Base-by-base conservation (phyloP, 2,888 invertebrate genomes). In the Athripsodes cinereus region DNA sequence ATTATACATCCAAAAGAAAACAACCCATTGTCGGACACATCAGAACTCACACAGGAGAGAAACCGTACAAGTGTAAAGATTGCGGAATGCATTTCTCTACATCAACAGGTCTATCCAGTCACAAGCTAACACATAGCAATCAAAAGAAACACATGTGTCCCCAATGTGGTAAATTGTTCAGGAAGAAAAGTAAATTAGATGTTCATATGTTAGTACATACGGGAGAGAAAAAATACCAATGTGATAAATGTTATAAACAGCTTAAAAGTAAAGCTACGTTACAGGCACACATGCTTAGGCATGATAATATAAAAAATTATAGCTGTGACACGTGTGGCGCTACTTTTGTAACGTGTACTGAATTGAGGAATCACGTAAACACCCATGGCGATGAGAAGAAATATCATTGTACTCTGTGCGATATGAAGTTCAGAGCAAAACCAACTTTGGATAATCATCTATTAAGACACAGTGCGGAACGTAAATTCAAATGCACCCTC, bases 281-380 rank as follows among this genome's bases (percentile, higher is more conserved):
- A 18, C 69, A 71, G 57, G 70, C 71, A 49, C 79, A 79, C 60
- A 71, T 75, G 68, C 70, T 71, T 56, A 68, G 79, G 34, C 79
- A 79, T 67, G 72, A 73, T 53, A 77, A 78, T 63, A 71, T 79
- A 47, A 69, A 69, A 53, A 76, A 78, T 64, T 79, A 69, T 57
- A 78, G 70, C 57, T 79, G 79, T 68, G 78, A 78, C 65, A 73
- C 74, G 40, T 79, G 78, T 68, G 78, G 79, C 10, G 70, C 70
- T 50, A 75, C 74, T 53, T 78, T 78, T 71, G 74, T 78, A 2
- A 75, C 78, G 48, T 71, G 71, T 52, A 74, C 76, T 21, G 79
- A 78, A 65, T 66, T 79, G 60, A 61, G 68, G n/a, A 78, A 74
- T 63, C 79, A 79, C 56, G 73, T 69, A 62, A 72, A 69, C 58